Evolutionary conservation across 1,140 invertebrate species (phyloP).

Genomic region (Delia radicum): DNA sequence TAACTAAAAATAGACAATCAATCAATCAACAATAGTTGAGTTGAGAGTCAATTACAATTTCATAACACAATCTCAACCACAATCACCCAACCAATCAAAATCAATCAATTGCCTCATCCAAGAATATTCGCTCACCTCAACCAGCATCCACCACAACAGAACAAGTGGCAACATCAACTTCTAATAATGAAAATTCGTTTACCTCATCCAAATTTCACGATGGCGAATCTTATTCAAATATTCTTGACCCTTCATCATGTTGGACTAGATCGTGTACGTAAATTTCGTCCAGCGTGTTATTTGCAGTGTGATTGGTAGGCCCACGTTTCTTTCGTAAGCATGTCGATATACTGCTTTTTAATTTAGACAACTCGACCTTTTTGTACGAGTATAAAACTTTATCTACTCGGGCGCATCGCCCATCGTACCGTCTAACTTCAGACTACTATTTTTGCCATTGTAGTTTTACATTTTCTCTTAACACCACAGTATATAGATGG

Average conservation of each 20-base stretch:
- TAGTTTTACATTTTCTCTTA: not conserved
- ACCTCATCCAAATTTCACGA: too few species aligned
- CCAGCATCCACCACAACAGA: too few species aligned
- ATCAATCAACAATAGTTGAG: too few species aligned
- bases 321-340: conserved; percentile 9
- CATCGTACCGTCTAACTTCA: conserved; percentile 1
- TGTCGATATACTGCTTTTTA: conserved; percentile 8
- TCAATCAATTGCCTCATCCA: too few species aligned
- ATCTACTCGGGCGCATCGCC: not conserved
- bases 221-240: too few species aligned
- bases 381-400: conserved; percentile 17
- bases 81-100: too few species aligned
- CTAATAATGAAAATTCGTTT: too few species aligned
- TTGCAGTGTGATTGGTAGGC: not conserved
- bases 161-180: too few species aligned
- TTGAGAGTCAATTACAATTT: too few species aligned
- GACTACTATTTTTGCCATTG: not conserved
- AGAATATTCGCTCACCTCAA: too few species aligned
- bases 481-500: conserved; percentile 17
- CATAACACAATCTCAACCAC: too few species aligned
- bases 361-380: not conserved
- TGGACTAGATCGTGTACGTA: conserved; percentile 26
- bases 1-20: too few species aligned
- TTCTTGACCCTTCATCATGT: conserved; percentile 33
- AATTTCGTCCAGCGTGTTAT: conserved; percentile 1